Base-by-base conservation (phyloP, 2,113 vertebrate genomes). In the Toxotes chatareus region DNA sequence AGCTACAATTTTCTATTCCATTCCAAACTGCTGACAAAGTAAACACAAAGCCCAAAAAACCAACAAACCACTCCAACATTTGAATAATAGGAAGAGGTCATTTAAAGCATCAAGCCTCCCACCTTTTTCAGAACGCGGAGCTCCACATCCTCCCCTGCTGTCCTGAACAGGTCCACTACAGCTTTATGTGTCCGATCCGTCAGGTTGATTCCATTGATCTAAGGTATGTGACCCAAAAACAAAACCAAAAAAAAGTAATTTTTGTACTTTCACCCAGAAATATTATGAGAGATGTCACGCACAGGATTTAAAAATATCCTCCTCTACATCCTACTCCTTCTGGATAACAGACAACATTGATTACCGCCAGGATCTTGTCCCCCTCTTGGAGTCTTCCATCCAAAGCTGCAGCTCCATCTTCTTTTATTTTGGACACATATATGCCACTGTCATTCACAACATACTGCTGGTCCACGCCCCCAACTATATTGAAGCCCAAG, bases 401-500 rank as follows among this genome's bases (percentile, higher is more conserved):
- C 80, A 94, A 82, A 32, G 94, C 97, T 4, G 98, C 98, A 6
- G 97, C 96, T 87, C 98, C 98, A 61, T 97, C 93, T 86, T 96
- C 96, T 94, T 98, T 99, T 87, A 99, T 98, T 93, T 97, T 95
- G 84, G 95, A 96, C 90, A 99, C 98, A 81, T 96, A 99, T 89
- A 99, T 97, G 85, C 97, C 96, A 67, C 64, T 96, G 93, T 99
- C 98, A 40, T 97, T 96, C 84, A 92, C 85, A 40, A 96, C 34
- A 83, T 95, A 96, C 83, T 96, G 97, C 85, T 98, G 97, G 90
- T 99, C 98, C 87, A 96, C 94, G 74, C 98, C 98, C 53, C 98
- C 98, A 66, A 99, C 95, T 76, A 99, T 99, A 88, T 99, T 99
- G 95, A 99, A 99, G 62, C 98, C 98, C 89, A 99, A 87, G 60